These are phyloP conservation scores for Ylistrum balloti DNA, from an alignment of 1,140 invertebrate species.

Conservation along the genomic window DNA sequence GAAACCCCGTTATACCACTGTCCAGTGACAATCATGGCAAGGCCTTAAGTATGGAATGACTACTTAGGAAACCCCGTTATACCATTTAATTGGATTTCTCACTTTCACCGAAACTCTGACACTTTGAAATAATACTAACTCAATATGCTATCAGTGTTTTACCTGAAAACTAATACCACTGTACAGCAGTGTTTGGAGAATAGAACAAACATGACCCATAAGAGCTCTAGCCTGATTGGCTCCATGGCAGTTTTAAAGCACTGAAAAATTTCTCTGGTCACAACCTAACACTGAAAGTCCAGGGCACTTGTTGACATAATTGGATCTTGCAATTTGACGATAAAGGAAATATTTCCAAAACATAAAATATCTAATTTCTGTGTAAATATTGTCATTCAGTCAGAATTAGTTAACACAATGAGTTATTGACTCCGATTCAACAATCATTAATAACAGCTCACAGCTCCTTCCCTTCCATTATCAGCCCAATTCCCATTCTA, in stretches of 20 bases:
- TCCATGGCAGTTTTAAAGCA: neutral
- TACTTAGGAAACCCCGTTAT: neutral
- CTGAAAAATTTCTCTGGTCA: neutral
- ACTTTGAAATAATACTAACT: conserved; percentile 10
- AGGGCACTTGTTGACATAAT: conserved; percentile 33
- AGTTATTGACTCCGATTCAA: conserved; percentile 20
- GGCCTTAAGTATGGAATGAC: too few relatives aligned
- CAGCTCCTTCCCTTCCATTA: neutral
- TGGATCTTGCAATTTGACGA: conserved; percentile 28
- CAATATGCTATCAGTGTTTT: neutral
- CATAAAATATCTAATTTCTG: conserved; percentile 36
- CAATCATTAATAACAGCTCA: neutral
- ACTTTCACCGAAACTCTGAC: neutral
- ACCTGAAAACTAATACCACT: neutral
- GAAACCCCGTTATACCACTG: too few relatives aligned
- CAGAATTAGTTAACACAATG: neutral
- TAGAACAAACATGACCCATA: neutral
- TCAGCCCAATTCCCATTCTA: neutral
- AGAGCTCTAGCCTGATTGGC: neutral
- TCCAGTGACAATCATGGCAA: too few relatives aligned
- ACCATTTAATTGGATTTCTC: neutral
- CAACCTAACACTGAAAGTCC: neutral
- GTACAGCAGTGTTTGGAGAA: neutral
- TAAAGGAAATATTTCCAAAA: neutral
- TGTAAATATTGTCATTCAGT: neutral